These are phyloP conservation scores for Verasper variegatus DNA, from an alignment of 2,113 vertebrate species.

Conservation along the genomic window DNA sequence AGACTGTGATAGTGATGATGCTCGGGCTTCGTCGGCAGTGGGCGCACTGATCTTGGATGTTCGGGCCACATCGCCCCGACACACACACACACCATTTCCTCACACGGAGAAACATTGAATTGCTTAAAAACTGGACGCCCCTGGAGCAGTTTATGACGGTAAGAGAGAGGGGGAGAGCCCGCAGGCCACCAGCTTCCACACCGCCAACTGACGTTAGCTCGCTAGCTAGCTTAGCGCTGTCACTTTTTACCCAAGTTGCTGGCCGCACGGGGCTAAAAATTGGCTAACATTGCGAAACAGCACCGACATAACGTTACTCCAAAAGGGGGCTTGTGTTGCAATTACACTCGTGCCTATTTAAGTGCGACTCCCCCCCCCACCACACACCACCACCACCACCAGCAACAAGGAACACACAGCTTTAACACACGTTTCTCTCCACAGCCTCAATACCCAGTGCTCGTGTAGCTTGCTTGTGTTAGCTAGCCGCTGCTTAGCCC, in stretches of 20 bases:
- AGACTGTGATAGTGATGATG: constrained; percentile 66
- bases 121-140: constrained; percentile 84
- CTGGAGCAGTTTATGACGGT: constrained; percentile 87
- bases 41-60: constrained; percentile 79
- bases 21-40: constrained; percentile 72
- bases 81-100: constrained; percentile 60
- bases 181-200: constrained; percentile 40
- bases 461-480: constrained; percentile 39
- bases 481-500: constrained; percentile 59
- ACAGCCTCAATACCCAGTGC: constrained; percentile 7
- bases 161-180: constrained; percentile 54
- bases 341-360: background rate
- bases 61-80: constrained; percentile 64
- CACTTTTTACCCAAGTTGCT: constrained; percentile 70
- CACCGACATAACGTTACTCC: background rate
- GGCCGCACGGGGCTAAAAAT: constrained; percentile 12
- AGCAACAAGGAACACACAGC: background rate
- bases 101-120: constrained; percentile 57
- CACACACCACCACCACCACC: no score
- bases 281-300: constrained; percentile 13
- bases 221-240: constrained; percentile 70
- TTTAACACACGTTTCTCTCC: background rate
- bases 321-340: background rate
- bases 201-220: constrained; percentile 65
- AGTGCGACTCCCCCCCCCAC: background rate